A percentile compares a stretch with the other conserved stretches of the same genome.
These are phyloP conservation scores for Melinopterus prodromus DNA, from an alignment of 2,888 invertebrate species.

Conservation along the genomic window DNA sequence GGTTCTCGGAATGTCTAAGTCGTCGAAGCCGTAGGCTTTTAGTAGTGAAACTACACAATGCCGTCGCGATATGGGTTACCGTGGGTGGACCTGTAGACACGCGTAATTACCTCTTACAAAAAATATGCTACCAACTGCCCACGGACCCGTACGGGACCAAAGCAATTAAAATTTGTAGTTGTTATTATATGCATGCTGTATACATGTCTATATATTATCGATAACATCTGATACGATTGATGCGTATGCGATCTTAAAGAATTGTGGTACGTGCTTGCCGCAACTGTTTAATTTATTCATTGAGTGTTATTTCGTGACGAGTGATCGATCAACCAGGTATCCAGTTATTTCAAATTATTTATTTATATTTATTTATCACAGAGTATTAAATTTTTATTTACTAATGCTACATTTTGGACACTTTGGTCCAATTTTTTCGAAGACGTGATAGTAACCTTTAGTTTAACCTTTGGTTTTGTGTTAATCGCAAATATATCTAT, in stretches of 20 bases:
- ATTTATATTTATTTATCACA: too few species aligned
- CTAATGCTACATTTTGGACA: too few species aligned
- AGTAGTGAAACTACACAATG: not conserved
- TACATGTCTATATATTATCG: not conserved
- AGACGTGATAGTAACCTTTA: too few species aligned
- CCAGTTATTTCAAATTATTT: too few species aligned
- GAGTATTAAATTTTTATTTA: too few species aligned
- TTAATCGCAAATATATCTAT: too few species aligned
- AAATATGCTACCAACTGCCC: slow-evolving; percentile 4
- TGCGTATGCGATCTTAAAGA: not conserved
- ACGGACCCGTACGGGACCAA: not conserved
- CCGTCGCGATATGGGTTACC: not conserved
- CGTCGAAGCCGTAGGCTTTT: not conserved
- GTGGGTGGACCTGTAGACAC: not conserved
- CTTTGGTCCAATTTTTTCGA: too few species aligned
- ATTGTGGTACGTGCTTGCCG: too few species aligned
- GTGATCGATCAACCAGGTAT: too few species aligned
- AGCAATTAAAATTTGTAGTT: not conserved
- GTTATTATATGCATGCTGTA: not conserved
- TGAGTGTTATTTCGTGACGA: too few species aligned
- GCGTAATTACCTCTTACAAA: not conserved
- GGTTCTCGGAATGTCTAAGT: not conserved
- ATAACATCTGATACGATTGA: not conserved
- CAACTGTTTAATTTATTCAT: too few species aligned
- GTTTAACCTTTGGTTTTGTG: too few species aligned